A percentile compares a stretch with the other conserved stretches of the same genome.
Evolutionary conservation across 1,140 invertebrate genomes (phyloP).

Genomic region (Thrips palmi): DNA sequence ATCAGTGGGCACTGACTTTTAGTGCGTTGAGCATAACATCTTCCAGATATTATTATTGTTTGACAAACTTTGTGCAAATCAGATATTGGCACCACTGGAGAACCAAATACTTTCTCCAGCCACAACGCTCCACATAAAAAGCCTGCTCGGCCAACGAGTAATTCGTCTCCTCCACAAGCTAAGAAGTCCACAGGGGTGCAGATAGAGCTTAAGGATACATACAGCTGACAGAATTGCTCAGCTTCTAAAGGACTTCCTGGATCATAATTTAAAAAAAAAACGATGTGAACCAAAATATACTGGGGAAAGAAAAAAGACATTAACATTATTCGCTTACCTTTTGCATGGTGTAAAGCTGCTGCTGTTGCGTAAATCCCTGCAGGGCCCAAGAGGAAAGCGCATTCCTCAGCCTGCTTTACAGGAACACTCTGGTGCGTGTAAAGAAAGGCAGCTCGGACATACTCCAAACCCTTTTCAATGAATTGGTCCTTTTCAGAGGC

Average conservation of each 20-base stretch:
- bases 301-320: not conserved
- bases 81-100: conserved; percentile 28
- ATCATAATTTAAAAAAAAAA: not conserved
- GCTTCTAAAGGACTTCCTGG: not conserved
- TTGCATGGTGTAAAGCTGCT: conserved; percentile 7
- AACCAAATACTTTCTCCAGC: conserved; percentile 39
- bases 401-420: conserved; percentile 3
- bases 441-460: conserved; percentile 24
- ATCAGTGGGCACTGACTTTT: conserved; percentile 49
- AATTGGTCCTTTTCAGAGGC: conserved; percentile 21
- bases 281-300: not conserved
- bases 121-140: conserved; percentile 58
- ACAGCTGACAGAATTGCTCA: too few relatives aligned
- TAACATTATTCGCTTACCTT: not conserved
- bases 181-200: conserved; percentile 30
- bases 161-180: conserved; percentile 57
- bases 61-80: conserved; percentile 42
- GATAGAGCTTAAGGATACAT: too few relatives aligned
- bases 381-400: conserved; percentile 11
- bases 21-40: conserved; percentile 37
- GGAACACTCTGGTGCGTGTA: not conserved
- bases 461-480: conserved; percentile 25
- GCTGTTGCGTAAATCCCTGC: conserved; percentile 12
- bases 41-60: conserved; percentile 47
- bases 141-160: conserved; percentile 65